These are phyloP conservation scores for Adelges cooleyi DNA, from an alignment of 1,140 invertebrate species.

Conservation along the genomic window DNA sequence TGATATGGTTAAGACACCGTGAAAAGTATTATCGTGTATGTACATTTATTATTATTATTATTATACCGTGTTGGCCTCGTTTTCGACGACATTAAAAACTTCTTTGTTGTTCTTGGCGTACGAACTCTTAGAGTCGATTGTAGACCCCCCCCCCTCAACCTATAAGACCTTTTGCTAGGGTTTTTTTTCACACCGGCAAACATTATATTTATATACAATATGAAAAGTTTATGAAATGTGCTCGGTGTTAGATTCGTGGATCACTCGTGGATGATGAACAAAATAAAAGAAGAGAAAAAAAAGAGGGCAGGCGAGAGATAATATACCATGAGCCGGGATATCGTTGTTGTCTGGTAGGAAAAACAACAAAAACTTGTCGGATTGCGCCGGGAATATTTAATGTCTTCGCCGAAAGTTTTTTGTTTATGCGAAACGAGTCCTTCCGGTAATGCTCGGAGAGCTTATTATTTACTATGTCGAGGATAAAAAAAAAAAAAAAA, in stretches of 20 bases:
- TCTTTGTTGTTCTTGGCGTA: not conserved
- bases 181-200: not conserved
- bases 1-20: too few species aligned
- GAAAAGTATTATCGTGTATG: too few species aligned
- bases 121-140: too few species aligned
- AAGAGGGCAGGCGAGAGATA: conserved; percentile 7
- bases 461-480: conserved; percentile 19
- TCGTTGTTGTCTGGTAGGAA: not conserved
- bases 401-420: conserved; percentile 19
- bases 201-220: conserved; percentile 18
- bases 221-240: conserved; percentile 12
- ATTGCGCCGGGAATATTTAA: conserved; percentile 25
- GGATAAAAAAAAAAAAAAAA: not conserved
- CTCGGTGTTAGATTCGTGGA: conserved; percentile 7
- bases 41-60: too few species aligned
- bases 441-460: not conserved
- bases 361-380: conserved; percentile 17
- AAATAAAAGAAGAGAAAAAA: conserved; percentile 13
- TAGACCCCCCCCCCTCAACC: too few species aligned
- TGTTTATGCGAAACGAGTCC: conserved; percentile 25
- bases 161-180: too few species aligned
- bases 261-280: too few species aligned
- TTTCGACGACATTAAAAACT: conserved; percentile 18
- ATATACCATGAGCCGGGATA: not conserved
- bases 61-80: too few species aligned